Evolutionary conservation across 2,113 vertebrate species (phyloP), one percentile per base, ranked within the genome.

Genomic region (Campylorhamphus procurvoides): DNA sequence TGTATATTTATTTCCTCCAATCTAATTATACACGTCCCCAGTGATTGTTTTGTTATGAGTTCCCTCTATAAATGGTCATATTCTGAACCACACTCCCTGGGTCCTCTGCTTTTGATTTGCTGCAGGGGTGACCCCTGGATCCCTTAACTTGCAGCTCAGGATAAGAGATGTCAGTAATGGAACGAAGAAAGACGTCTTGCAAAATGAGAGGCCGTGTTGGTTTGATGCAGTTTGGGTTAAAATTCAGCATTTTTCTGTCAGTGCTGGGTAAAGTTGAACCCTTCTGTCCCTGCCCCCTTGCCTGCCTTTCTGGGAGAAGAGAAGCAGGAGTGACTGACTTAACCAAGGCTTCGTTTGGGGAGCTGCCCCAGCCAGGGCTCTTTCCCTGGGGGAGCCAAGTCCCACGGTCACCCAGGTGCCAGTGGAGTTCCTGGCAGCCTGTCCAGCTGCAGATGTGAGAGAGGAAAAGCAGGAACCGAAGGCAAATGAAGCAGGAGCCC

Each of bases 371-470:
- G 33, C 23, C 62, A 22, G 44, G 63, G 42, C 60, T 67, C 15
- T 2, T 44, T 18, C 7, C 9, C 24, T 0, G 7, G 16, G 37
- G 47, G 39, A 58, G 29, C 68, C 5, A 20, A 85, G 52, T 50
- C 60, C 29, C 4, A 0, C 1, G 50, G 53, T 19, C 3, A 0
- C 59, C 18, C 72, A 46, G 47, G 18, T 3, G 0, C 79, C 10
- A 0, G 3, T 29, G 19, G 50, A 66, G 50, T 18, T 64, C 22
- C 16, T 62, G 79, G 9, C 44, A 19, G 23, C 62, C 24, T 72
- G 46, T 67, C 69, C 55, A 28, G 40, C 80, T 83, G 89, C 81
- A 47, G 29, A 3, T 5, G 42, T 39, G 77, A 67, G 58, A n/a
- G 52, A 60, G 87, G 23, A 46, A 53, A 50, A 85, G 46, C 71